phyloP scores from a whole-genome alignment of 1,140 invertebrate species.

The Ephestia elutella region DNA sequence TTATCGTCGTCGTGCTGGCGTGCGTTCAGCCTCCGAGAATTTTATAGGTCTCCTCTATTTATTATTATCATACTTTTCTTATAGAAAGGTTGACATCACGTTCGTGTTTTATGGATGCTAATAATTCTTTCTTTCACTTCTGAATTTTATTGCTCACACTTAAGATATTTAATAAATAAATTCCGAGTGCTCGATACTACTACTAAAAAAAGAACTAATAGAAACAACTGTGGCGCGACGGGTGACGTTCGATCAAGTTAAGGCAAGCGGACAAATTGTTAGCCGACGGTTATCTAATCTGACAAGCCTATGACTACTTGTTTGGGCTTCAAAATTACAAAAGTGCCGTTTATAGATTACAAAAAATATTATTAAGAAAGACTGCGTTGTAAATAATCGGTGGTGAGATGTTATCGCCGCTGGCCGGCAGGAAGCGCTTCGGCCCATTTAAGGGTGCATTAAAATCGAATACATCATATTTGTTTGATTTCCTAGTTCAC shows the following conservation, averaged over 20 bases:
- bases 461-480: conserved; percentile 75
- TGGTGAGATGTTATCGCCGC: conserved; percentile 61
- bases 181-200: conserved; percentile 21
- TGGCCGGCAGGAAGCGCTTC: conserved; percentile 66
- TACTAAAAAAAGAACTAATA: conserved; percentile 25
- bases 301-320: conserved; percentile 50
- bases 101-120: conserved; percentile 55
- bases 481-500: conserved; percentile 73
- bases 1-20: conserved; percentile 36
- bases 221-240: conserved; percentile 27
- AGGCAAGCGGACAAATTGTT: conserved; percentile 43
- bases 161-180: conserved; percentile 38
- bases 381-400: conserved; percentile 56
- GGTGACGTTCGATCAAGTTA: conserved; percentile 32
- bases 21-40: conserved; percentile 38
- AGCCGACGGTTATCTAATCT: conserved; percentile 54
- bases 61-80: conserved; percentile 52
- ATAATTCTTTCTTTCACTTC: conserved; percentile 59
- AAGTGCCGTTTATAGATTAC: conserved; percentile 57
- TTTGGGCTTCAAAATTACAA: conserved; percentile 58
- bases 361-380: conserved; percentile 59
- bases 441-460: conserved; percentile 73
- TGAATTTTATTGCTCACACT: conserved; percentile 39
- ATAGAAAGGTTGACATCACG: conserved; percentile 49
- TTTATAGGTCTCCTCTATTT: conserved; percentile 56